These are phyloP conservation scores for Cebus imitator DNA, from an alignment of 2,113 vertebrate species.

Conservation along the genomic window DNA sequence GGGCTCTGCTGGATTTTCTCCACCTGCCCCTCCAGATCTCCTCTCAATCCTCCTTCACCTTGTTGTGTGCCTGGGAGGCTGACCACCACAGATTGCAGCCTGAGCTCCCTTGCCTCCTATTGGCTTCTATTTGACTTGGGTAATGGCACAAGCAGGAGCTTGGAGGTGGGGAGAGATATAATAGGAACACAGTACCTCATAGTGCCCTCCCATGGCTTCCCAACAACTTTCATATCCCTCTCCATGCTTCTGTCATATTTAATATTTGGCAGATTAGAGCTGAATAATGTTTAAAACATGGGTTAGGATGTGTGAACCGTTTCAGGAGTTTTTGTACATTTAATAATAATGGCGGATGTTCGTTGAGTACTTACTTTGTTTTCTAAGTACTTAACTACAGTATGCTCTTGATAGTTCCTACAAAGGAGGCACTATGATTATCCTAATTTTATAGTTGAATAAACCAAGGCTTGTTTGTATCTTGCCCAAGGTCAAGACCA, in stretches of 20 bases:
- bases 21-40: fast-evolving
- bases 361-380: not conserved
- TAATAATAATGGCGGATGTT: not conserved
- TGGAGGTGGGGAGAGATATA: not conserved
- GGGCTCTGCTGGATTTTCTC: not conserved
- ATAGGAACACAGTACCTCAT: not conserved
- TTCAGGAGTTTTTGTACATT: not conserved
- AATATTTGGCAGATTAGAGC: not conserved
- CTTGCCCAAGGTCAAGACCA: not conserved
- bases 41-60: not conserved
- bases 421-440: not conserved
- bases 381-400: not conserved
- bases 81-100: not conserved
- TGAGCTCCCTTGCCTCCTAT: not conserved
- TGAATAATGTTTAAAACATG: not conserved
- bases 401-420: not conserved
- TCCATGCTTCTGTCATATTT: not conserved
- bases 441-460: not conserved
- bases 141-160: not conserved
- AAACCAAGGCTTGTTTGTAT: not conserved
- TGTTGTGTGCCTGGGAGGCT: not conserved
- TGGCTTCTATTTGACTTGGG: not conserved
- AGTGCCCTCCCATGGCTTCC: not conserved
- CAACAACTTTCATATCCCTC: not conserved
- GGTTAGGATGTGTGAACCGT: not conserved